These are phyloP conservation scores for Enteromius anoplus DNA, from an alignment of 2,797 vertebrate genomes.

Conservation along the genomic window DNA sequence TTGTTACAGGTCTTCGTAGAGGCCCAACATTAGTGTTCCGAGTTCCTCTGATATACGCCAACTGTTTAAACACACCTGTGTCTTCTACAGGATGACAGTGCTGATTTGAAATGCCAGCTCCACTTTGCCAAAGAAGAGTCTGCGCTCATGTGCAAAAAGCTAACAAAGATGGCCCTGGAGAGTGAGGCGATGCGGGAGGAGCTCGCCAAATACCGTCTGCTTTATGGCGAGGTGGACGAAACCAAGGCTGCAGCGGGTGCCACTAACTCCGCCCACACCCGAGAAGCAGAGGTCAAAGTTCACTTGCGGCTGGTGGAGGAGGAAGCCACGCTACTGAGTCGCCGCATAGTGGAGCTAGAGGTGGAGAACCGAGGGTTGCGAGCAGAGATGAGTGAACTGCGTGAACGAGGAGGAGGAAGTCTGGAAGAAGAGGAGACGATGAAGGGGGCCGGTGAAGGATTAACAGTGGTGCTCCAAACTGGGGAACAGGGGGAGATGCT, in stretches of 20 bases:
- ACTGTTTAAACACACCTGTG: not conserved
- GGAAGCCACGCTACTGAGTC: conserved; percentile 93
- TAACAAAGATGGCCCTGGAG: conserved; percentile 91
- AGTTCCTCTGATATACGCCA: not conserved
- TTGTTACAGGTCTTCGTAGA: not conserved
- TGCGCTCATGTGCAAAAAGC: conserved; percentile 97
- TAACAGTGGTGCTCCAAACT: conserved; percentile 58
- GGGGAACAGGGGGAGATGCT: conserved; percentile 73
- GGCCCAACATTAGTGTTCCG: not conserved
- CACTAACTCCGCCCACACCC: conserved; percentile 78
- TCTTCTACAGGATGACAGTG: conserved; percentile 86
- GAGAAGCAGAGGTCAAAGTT: conserved; percentile 91
- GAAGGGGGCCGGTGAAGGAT: conserved; percentile 62
- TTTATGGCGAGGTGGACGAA: conserved; percentile 86
- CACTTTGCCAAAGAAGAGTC: conserved; percentile 98
- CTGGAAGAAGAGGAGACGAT: conserved; percentile 79
- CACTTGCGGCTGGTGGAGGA: conserved; percentile 96
- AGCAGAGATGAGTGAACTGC: conserved; percentile 86
- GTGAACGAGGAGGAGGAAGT: conserved; percentile 77
- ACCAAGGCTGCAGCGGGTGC: conserved; percentile 78
- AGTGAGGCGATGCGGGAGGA: conserved; percentile 90
- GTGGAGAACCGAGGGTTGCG: conserved; percentile 94
- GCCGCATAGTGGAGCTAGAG: conserved; percentile 95
- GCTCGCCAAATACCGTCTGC: conserved; percentile 86
- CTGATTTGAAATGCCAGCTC: conserved; percentile 94